Base-by-base conservation (phyloP, 2,888 invertebrate genomes). In the Sarcophaga caerulescens region DNA sequence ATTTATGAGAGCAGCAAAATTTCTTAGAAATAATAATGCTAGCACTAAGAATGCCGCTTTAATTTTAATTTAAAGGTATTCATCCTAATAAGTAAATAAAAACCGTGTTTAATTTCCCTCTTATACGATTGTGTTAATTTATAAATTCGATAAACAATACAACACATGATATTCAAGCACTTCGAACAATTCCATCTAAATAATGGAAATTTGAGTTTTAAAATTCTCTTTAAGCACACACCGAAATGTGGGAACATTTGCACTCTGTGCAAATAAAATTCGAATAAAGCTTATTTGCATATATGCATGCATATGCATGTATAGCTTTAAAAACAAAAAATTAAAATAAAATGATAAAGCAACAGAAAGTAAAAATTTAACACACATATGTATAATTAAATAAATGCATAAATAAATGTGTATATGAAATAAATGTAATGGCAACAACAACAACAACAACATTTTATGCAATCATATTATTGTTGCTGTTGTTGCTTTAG, bases 371-470 rank as follows among this genome's bases (percentile, higher is more conserved):
- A 52, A 52, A 52, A 52, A 14, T 12, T 0, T 17, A 17, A 5
- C 47, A 14, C 14, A 25, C 12, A 70, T 25, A n/a, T n/a, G n/a
- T n/a, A 52, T 57, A 70, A 70, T 70, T 70, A n/a, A 57, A 70
- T 70, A 70, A 52, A 52, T 70, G 14, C 6, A 23, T 47, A 21
- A 4, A 68, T 10, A 5, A 52, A 52, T 52, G 52, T 14, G 4
- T 47, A 17, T 4, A 47, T 21, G 21, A 47, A 12, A 23, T 21
- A 68, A 21, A 73, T 47, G 11, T 47, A 14, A n/a, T 63, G 44
- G 47, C 59, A 66, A 66, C 52, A 44, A 25, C 35, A n/a, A 52
- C 12, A 23, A 21, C 10, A 21, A 62, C n/a, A 23, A 8, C 2
- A 62, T 17, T 80, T 19, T 80, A 44, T 45, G 0, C 52, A 52